These are phyloP conservation scores for Drosophila tani DNA, from an alignment of 1,140 invertebrate genomes.

Conservation along the genomic window DNA sequence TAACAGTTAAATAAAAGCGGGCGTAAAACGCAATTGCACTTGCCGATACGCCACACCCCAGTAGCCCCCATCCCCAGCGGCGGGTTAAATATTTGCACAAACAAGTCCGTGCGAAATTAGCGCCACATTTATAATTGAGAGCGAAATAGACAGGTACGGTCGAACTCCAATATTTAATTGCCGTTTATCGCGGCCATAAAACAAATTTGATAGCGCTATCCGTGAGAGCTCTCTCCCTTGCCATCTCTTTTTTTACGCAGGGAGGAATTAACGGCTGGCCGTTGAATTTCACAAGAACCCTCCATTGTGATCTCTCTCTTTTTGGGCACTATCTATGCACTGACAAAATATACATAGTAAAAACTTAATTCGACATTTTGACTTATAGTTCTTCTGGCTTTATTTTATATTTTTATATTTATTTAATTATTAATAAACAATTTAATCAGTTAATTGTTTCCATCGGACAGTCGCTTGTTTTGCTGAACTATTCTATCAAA, in stretches of 20 bases:
- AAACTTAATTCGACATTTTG: too few species aligned
- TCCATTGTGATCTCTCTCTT: background rate
- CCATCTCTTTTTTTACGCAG: constrained; percentile 2
- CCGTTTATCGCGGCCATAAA: constrained; percentile 45
- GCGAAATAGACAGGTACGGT: constrained; percentile 54
- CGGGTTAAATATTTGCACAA: constrained; percentile 58
- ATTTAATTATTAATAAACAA: too few species aligned
- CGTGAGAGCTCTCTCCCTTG: background rate
- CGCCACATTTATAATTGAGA: constrained; percentile 61
- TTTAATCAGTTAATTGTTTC: too few species aligned
- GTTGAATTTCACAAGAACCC: constrained; percentile 77
- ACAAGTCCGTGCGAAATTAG: constrained; percentile 65
- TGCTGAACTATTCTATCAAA: too few species aligned
- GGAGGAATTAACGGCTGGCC: constrained; percentile 46
- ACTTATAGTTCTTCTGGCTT: too few species aligned
- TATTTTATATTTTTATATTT: too few species aligned
- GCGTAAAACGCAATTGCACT: constrained; percentile 79
- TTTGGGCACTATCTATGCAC: background rate
- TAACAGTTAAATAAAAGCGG: constrained; percentile 39
- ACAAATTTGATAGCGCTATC: constrained; percentile 38
- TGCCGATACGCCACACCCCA: constrained; percentile 24
- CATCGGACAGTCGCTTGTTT: too few species aligned
- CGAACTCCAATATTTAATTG: constrained; percentile 62
- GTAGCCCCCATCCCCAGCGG: background rate
- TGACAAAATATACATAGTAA: background rate